A percentile compares a stretch with the other conserved stretches of the same genome.
Evolutionary conservation across 1,140 invertebrate species (phyloP).

Genomic region (Helicoverpa zea): DNA sequence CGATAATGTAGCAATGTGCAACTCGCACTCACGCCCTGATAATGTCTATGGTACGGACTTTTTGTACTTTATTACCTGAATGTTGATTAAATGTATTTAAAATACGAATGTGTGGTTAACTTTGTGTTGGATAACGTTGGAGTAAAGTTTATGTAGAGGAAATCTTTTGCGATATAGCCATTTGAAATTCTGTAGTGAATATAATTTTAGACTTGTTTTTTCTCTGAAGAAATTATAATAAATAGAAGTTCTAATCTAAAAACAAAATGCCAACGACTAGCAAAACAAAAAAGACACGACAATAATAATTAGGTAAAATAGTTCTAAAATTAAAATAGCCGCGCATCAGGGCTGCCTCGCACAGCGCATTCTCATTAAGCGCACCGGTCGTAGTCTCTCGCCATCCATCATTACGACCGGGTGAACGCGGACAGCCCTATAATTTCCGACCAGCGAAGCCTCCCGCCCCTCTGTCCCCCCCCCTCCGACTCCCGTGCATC

Average conservation of each 20-base stretch:
- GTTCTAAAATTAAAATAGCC: slow-evolving; percentile 47
- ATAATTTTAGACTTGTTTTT: too few species aligned
- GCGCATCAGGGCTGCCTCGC: slow-evolving; percentile 70
- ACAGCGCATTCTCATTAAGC: slow-evolving; percentile 75
- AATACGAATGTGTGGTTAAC: slow-evolving; percentile 3
- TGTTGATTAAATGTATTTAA: slow-evolving; percentile 40
- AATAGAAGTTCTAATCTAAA: background rate
- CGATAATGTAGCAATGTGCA: slow-evolving; percentile 50
- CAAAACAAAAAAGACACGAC: slow-evolving; percentile 48
- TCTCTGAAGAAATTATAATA: too few species aligned
- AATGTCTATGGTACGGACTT: slow-evolving; percentile 34
- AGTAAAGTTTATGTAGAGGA: background rate
- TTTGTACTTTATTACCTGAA: slow-evolving; percentile 45
- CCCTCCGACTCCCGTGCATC: slow-evolving; percentile 13
- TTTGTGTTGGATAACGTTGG: slow-evolving; percentile 12
- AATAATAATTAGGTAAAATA: slow-evolving; percentile 43
- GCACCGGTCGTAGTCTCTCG: slow-evolving; percentile 62
- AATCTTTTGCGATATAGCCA: background rate
- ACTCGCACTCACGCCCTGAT: slow-evolving; percentile 42
- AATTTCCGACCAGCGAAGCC: slow-evolving; percentile 68
- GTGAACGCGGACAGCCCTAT: slow-evolving; percentile 75
- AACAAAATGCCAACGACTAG: background rate
- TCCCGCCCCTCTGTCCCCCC: slow-evolving; percentile 57
- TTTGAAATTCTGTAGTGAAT: background rate
- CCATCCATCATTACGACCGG: slow-evolving; percentile 80